Base-by-base conservation (phyloP, 2,113 vertebrate genomes). In the Corvus moneduloides region DNA sequence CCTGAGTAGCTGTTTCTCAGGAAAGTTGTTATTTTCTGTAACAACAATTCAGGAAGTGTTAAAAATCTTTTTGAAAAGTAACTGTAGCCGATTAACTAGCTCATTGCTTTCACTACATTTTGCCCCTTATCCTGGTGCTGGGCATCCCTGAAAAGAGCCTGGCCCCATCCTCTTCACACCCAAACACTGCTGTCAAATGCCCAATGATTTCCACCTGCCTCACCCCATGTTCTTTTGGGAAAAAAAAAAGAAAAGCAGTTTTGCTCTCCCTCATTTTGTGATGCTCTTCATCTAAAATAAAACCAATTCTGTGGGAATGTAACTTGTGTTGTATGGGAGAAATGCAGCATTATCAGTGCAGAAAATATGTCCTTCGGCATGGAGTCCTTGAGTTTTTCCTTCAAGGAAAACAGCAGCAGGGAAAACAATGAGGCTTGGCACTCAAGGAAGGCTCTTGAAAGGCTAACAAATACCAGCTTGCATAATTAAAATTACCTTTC, bases 401-500 rank as follows among this genome's bases (percentile, higher is more conserved):
- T 75, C 90, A 72, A 91, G 63, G 48, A 68, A 94, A 87, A 78
- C 1, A 3, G 59, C 28, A 89, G 39, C 59, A 80, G 76, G 58
- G 69, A 82, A 93, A 87, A 86, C 58, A 80, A 67, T 35, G 48
- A 89, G 62, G 71, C 66, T 41, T 55, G 64, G 63, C 68, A 80
- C 66, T 73, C 71, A 41, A 76, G n/a, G 52, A 76, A 77, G 6
- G 35, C 52, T 71, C 63, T 87, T 7, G 4, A 80, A 93, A 92
- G 73, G n/a, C 75, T 90, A 80, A 64, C 82, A 56, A 63, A 68
- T 27, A 59, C 23, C n/a, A 86, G 32, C 33, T 13, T 56, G 52
- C 35, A 39, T 74, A 80, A 93, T 93, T 93, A 86, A 91, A 87
- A 88, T 64, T 46, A 84, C 78, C 49, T 68, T 90, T 64, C 87